Percentiles rank a stretch among this genome's conserved stretches.
These are phyloP conservation scores for Colistium nudipinnis DNA, from an alignment of 2,113 vertebrate genomes.

Conservation along the genomic window DNA sequence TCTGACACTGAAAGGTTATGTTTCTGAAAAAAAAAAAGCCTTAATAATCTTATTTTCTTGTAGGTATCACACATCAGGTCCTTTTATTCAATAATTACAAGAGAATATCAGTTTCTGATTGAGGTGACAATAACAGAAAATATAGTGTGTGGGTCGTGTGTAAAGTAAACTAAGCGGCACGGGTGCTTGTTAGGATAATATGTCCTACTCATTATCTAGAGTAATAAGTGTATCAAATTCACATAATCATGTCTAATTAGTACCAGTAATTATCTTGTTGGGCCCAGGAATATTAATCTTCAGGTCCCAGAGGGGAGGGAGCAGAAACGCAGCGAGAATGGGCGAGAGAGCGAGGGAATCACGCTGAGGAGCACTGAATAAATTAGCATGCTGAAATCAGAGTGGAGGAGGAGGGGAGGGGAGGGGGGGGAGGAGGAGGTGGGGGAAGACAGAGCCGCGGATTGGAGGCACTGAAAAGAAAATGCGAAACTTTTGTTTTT, in stretches of 20 bases:
- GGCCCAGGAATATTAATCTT: conserved; percentile 95
- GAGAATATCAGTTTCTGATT: conserved; percentile 70
- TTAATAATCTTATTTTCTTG: conserved; percentile 31
- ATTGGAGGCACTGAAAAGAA: conserved; percentile 46
- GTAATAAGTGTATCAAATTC: conserved; percentile 95
- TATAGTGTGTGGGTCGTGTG: conserved; percentile 69
- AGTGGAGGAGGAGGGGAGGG: conserved; percentile 53
- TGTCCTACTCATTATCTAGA: conserved; percentile 88
- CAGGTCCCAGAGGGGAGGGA: conserved; percentile 87
- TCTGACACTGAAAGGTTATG: not conserved
- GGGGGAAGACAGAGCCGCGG: conserved; percentile 4
- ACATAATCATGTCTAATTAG: conserved; percentile 99
- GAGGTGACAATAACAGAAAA: conserved; percentile 76
- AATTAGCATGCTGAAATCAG: conserved; percentile 85
- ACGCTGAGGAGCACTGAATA: conserved; percentile 77
- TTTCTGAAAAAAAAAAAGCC: conserved; percentile 2
- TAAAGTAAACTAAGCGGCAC: conserved; percentile 83
- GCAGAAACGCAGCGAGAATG: conserved; percentile 80
- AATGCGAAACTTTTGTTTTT: conserved; percentile 70
- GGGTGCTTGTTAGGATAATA: conserved; percentile 87
- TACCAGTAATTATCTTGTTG: conserved; percentile 98
- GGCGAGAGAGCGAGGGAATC: conserved; percentile 76
- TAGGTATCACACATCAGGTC: conserved; percentile 54
- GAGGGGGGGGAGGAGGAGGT: conserved; percentile 16
- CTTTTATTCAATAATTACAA: conserved; percentile 67